phyloP scores from a whole-genome alignment of 1,140 invertebrate species.

The Colletes latitarsis region DNA sequence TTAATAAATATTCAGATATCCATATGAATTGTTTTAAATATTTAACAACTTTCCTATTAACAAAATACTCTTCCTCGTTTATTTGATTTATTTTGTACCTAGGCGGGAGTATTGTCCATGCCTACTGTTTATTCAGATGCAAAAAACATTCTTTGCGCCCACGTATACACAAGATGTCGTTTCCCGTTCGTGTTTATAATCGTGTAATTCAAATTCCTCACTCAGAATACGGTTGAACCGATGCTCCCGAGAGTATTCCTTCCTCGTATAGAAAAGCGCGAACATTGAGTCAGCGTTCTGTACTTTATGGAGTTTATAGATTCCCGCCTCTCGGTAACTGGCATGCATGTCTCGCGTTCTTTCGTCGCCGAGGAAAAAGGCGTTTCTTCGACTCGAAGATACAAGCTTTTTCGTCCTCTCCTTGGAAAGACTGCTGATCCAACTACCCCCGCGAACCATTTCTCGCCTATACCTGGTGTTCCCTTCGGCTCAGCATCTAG shows the following conservation, averaged over 20 bases:
- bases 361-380: background rate
- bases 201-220: constrained; percentile 13
- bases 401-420: background rate
- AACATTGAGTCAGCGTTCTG: constrained; percentile 47
- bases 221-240: constrained; percentile 18
- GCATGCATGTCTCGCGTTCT: constrained; percentile 13
- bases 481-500: too few species aligned
- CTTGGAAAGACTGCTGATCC: constrained; percentile 14
- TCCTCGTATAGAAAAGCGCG: constrained; percentile 26
- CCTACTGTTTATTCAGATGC: too few species aligned
- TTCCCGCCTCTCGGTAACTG: constrained; percentile 29
- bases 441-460: background rate
- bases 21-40: too few species aligned
- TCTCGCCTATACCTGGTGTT: too few species aligned
- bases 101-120: too few species aligned
- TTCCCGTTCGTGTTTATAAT: constrained; percentile 9
- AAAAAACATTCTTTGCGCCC: too few species aligned
- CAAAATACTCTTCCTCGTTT: too few species aligned
- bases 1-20: too few species aligned
- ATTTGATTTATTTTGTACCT: too few species aligned
- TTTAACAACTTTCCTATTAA: too few species aligned
- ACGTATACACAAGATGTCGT: too few species aligned
- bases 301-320: constrained; percentile 26
- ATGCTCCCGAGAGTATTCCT: constrained; percentile 9
- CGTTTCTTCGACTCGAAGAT: background rate